Evolutionary conservation across 2,888 invertebrate genomes (phyloP).

Genomic region (Nomada hirtipes): DNA sequence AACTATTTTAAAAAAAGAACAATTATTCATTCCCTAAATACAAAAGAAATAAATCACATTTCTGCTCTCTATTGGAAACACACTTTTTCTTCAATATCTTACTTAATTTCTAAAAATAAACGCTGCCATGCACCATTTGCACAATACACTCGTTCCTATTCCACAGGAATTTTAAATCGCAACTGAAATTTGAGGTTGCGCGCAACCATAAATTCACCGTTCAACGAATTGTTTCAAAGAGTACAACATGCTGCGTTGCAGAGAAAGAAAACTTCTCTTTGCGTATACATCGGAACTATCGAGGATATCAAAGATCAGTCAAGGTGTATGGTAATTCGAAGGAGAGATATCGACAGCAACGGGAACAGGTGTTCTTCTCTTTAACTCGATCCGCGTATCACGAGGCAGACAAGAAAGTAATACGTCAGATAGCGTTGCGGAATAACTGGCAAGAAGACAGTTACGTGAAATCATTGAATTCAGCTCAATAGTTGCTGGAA

Average conservation of each 20-base stretch:
- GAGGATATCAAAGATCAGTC: background rate
- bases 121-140: no score
- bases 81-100: no score
- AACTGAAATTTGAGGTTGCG: background rate
- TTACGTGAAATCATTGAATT: slow-evolving; percentile 59
- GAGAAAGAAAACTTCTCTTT: background rate
- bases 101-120: no score
- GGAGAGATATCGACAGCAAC: background rate
- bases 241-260: background rate
- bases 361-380: slow-evolving; percentile 37
- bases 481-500: slow-evolving; percentile 30
- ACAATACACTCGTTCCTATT: no score
- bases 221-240: background rate
- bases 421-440: slow-evolving; percentile 33
- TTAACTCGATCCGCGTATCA: slow-evolving; percentile 33
- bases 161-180: no score
- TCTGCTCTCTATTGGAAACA: no score
- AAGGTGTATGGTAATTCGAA: background rate
- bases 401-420: slow-evolving; percentile 12
- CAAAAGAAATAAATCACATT: no score
- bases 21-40: no score
- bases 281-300: background rate
- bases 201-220: background rate
- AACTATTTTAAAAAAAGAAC: no score
- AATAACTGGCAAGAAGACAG: slow-evolving; percentile 49